Percentiles rank a stretch among this genome's conserved stretches.
These are phyloP conservation scores for Magallana angulata DNA, from an alignment of 1,140 invertebrate genomes.

Conservation along the genomic window DNA sequence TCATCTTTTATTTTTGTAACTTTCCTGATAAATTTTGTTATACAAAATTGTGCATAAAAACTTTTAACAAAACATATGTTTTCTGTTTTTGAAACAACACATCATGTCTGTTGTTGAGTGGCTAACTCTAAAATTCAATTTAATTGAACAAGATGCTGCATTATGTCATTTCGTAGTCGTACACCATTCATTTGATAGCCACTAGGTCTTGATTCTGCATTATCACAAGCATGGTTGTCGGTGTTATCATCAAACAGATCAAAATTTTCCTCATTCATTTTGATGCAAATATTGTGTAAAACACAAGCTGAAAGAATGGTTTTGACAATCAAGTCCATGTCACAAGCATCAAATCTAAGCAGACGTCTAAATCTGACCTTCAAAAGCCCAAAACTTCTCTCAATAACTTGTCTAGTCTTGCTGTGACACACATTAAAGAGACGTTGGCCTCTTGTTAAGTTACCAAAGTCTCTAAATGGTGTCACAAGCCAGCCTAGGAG, in stretches of 20 bases:
- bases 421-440: slow-evolving; percentile 29
- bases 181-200: slow-evolving; percentile 33
- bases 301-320: slow-evolving; percentile 40
- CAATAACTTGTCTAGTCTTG: slow-evolving; percentile 32
- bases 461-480: slow-evolving; percentile 44
- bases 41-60: background rate
- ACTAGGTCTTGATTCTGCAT: background rate
- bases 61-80: background rate
- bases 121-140: no score
- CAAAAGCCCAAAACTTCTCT: slow-evolving; percentile 38
- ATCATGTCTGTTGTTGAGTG: background rate
- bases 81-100: background rate
- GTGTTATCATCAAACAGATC: background rate
- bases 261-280: background rate
- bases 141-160: slow-evolving; percentile 27
- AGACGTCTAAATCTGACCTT: slow-evolving; percentile 33
- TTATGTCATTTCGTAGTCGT: slow-evolving; percentile 29
- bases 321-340: slow-evolving; percentile 33
- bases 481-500: slow-evolving; percentile 32
- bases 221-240: background rate
- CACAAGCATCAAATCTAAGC: slow-evolving; percentile 23
- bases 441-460: slow-evolving; percentile 21
- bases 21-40: background rate
- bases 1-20: background rate
- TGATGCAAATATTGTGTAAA: slow-evolving; percentile 33